phyloP scores from a whole-genome alignment of 2,797 vertebrate genomes.

The Malacoraja senta region DNA sequence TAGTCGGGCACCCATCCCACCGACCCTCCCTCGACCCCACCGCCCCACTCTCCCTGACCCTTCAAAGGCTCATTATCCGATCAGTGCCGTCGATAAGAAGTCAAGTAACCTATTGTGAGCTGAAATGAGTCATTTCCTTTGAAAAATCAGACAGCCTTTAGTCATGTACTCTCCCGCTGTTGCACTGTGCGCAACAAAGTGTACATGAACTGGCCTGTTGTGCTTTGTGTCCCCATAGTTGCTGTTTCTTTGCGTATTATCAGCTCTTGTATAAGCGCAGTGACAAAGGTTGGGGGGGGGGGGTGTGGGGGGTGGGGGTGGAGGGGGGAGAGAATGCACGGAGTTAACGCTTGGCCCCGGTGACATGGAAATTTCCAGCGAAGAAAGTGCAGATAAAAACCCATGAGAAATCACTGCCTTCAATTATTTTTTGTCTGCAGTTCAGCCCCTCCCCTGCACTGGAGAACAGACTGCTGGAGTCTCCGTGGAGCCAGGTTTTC shows the following conservation, averaged over 20 bases:
- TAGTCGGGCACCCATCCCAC: neutral
- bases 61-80: constrained; percentile 30
- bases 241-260: neutral
- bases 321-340: too few relatives aligned
- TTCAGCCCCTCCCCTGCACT: constrained; percentile 25
- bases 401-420: constrained; percentile 10
- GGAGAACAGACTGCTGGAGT: constrained; percentile 39
- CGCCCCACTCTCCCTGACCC: neutral
- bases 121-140: constrained; percentile 24
- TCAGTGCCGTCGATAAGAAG: neutral
- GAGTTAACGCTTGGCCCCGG: neutral
- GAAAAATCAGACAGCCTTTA: constrained; percentile 21
- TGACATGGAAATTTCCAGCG: neutral
- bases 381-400: neutral
- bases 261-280: neutral
- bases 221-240: neutral
- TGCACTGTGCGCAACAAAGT: neutral
- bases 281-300: neutral
- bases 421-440: neutral
- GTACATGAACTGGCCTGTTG: neutral
- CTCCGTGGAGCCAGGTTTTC: constrained; percentile 44
- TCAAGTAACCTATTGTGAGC: constrained; percentile 31
- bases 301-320: neutral
- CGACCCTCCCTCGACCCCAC: neutral
- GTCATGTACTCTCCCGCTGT: too few relatives aligned